phyloP scores from a whole-genome alignment of 2,113 vertebrate species.

The Chauna torquata region DNA sequence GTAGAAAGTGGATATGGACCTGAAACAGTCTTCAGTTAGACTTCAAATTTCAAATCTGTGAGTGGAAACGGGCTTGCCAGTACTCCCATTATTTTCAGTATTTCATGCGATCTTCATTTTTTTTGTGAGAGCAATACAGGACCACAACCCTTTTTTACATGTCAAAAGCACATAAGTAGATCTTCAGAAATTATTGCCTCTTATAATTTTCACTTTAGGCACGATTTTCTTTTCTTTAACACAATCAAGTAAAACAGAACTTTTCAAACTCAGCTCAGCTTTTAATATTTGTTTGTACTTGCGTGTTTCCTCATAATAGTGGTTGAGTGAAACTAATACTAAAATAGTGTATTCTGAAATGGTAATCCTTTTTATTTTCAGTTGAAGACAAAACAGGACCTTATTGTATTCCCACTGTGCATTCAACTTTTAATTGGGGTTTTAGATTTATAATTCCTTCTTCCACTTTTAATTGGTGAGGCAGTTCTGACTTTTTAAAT shows the following conservation, averaged over 20 bases:
- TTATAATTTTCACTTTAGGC: background rate
- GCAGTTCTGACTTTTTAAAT: background rate
- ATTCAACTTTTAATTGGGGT: constrained; percentile 14
- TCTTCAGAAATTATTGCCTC: background rate
- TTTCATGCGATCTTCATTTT: background rate
- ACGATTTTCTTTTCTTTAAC: background rate
- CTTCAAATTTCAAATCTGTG: background rate
- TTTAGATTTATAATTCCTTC: background rate
- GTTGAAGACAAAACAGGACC: background rate
- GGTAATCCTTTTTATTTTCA: background rate
- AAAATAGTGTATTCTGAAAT: background rate
- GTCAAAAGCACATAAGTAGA: background rate
- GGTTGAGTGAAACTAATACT: background rate
- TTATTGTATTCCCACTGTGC: background rate
- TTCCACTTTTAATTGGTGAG: background rate
- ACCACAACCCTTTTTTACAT: background rate
- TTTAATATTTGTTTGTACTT: background rate
- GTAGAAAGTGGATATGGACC: background rate
- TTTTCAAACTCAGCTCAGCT: background rate
- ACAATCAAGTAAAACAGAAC: background rate
- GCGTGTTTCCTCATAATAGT: background rate
- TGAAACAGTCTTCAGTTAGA: background rate
- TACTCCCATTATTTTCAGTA: background rate
- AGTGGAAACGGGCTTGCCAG: background rate
- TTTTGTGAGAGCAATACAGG: background rate